Evolutionary conservation across 2,113 vertebrate genomes (phyloP).

Genomic region (Anthoscopus minutus): DNA sequence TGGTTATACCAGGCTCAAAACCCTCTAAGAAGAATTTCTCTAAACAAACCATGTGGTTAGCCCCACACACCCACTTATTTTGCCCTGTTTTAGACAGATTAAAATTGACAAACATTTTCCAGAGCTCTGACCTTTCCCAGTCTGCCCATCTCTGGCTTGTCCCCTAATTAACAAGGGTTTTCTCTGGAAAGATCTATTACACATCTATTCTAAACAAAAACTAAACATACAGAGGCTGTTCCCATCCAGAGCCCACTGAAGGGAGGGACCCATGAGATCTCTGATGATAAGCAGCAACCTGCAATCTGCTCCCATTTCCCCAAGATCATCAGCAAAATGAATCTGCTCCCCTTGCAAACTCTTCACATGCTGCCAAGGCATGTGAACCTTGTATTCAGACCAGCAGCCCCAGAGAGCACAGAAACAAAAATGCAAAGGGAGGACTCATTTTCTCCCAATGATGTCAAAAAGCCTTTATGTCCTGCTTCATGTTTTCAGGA

Average conservation of each 20-base stretch:
- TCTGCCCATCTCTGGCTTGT: background rate
- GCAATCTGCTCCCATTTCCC: background rate
- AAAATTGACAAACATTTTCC: background rate
- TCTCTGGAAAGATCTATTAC: background rate
- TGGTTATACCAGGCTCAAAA: background rate
- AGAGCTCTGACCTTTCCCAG: conserved; percentile 4
- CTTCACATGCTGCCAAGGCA: background rate
- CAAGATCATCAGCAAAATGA: background rate
- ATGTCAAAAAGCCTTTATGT: background rate
- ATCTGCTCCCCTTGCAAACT: background rate
- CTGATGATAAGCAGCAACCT: background rate
- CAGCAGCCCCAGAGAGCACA: background rate
- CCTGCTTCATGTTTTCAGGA: background rate
- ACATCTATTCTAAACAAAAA: background rate
- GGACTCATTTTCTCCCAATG: background rate
- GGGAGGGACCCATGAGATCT: background rate
- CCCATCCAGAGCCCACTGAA: background rate
- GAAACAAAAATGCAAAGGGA: background rate
- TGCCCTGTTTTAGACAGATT: background rate
- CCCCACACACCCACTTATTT: background rate
- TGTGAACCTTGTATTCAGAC: no score
- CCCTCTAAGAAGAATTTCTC: background rate
- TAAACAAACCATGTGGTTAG: background rate
- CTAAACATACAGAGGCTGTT: background rate
- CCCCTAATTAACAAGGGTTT: background rate